These are phyloP conservation scores for Acanthurus leucopareius DNA, from an alignment of 2,797 vertebrate genomes.

Conservation along the genomic window DNA sequence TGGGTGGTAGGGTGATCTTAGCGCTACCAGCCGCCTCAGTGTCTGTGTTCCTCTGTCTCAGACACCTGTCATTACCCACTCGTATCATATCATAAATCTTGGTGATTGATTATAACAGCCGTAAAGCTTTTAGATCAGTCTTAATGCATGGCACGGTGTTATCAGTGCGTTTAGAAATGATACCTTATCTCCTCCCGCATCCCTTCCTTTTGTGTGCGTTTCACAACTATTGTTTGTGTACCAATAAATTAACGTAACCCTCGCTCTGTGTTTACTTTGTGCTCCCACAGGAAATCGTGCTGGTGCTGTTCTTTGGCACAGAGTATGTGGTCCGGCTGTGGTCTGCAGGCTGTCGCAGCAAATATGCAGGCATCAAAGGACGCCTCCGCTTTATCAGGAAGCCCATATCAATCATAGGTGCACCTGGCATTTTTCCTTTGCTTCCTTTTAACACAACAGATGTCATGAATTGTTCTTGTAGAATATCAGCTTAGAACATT, in stretches of 20 bases:
- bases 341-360: slow-evolving; percentile 94
- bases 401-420: slow-evolving; percentile 94
- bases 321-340: slow-evolving; percentile 92
- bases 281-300: slow-evolving; percentile 89
- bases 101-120: slow-evolving; percentile 62
- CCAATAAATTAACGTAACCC: slow-evolving; percentile 48
- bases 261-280: slow-evolving; percentile 68
- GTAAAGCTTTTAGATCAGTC: slow-evolving; percentile 49
- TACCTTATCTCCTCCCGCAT: slow-evolving; percentile 59
- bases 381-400: slow-evolving; percentile 93
- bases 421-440: slow-evolving; percentile 66
- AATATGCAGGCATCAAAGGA: slow-evolving; percentile 92
- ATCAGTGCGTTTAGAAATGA: slow-evolving; percentile 37
- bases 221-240: slow-evolving; percentile 28
- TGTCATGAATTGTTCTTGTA: slow-evolving; percentile 47
- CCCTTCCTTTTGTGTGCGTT: slow-evolving; percentile 41
- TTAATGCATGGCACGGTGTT: slow-evolving; percentile 27
- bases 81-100: slow-evolving; percentile 50
- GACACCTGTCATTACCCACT: slow-evolving; percentile 67
- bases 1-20: slow-evolving; percentile 67
- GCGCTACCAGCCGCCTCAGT: slow-evolving; percentile 58
- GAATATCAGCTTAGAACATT: slow-evolving; percentile 39
- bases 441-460: slow-evolving; percentile 48
- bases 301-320: slow-evolving; percentile 93
- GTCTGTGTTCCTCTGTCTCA: slow-evolving; percentile 43